Percentiles rank a stretch among this genome's conserved stretches.
phyloP scores from a whole-genome alignment of 1,140 invertebrate species.

The Ceratoteleas bidentatus region DNA sequence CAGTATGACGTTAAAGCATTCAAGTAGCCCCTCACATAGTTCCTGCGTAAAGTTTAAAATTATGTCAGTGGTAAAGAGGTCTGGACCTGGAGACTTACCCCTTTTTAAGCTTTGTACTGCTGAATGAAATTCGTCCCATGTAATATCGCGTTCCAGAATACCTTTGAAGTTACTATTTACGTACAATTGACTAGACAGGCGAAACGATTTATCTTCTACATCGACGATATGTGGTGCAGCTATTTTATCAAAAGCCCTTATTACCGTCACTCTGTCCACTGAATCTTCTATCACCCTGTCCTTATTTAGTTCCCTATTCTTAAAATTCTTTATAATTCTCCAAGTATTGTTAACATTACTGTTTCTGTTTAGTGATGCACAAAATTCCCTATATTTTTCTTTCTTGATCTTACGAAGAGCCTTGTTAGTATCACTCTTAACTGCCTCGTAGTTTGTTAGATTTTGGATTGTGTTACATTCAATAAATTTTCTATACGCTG shows the following conservation, averaged over 20 bases:
- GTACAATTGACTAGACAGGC: slow-evolving; percentile 1
- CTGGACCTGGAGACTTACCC: slow-evolving; percentile 8
- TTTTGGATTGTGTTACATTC: neutral
- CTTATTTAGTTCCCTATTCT: slow-evolving; percentile 1
- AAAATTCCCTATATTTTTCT: slow-evolving; percentile 23
- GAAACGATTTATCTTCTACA: neutral
- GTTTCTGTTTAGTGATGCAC: slow-evolving; percentile 9
- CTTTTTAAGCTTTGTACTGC: neutral
- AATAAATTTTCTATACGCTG: slow-evolving; percentile 1
- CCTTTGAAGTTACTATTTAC: neutral
- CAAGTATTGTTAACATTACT: neutral
- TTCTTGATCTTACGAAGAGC: slow-evolving; percentile 14
- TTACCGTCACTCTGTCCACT: neutral
- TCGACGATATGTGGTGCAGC: neutral
- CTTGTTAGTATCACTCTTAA: slow-evolving; percentile 17
- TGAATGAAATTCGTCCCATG: slow-evolving; percentile 3
- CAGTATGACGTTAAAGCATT: slow-evolving; percentile 13
- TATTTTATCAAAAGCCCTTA: slow-evolving; percentile 17
- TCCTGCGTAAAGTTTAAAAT: neutral
- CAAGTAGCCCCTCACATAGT: neutral
- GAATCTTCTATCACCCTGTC: neutral
- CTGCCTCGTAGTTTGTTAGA: slow-evolving; percentile 3
- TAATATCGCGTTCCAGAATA: neutral
- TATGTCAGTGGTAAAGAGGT: slow-evolving; percentile 5
- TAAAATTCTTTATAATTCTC: slow-evolving; percentile 29